Conservation (phyloP, 2,888 invertebrate genomes). For the Argynnis bischoffii region DNA sequence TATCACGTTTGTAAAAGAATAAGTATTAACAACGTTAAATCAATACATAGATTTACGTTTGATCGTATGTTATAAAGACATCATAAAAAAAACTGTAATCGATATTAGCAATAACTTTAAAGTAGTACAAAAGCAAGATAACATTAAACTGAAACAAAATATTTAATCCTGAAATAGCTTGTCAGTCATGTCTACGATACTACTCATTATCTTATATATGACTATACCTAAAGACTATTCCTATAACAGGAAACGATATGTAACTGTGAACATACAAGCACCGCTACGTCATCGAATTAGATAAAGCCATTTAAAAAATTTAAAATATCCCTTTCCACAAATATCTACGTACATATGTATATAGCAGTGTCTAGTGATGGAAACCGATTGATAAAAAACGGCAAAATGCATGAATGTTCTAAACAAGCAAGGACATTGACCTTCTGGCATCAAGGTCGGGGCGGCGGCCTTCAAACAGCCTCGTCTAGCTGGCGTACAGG, state of each 20-base stretch:
- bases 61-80: too few relatives aligned
- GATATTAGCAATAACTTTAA: too few relatives aligned
- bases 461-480: conserved; percentile 80
- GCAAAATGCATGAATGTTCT: conserved; percentile 62
- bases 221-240: conserved; percentile 21
- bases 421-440: conserved; percentile 76
- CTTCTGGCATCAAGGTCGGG: conserved; percentile 79
- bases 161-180: too few relatives aligned
- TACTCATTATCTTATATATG: conserved; percentile 5
- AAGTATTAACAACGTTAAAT: too few relatives aligned
- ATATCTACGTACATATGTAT: neutral
- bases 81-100: too few relatives aligned
- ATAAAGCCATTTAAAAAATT: conserved; percentile 3
- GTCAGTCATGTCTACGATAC: too few relatives aligned
- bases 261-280: conserved; percentile 19
- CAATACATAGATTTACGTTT: too few relatives aligned
- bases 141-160: too few relatives aligned
- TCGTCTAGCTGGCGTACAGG: conserved; percentile 68
- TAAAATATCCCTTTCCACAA: neutral
- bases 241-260: conserved; percentile 27
- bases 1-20: too few relatives aligned
- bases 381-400: conserved; percentile 27
- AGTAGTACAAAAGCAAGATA: too few relatives aligned
- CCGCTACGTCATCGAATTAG: conserved; percentile 22
- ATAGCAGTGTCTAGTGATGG: conserved; percentile 3